Conservation (phyloP, 2,888 invertebrate species). For the Clostera curtula region DNA sequence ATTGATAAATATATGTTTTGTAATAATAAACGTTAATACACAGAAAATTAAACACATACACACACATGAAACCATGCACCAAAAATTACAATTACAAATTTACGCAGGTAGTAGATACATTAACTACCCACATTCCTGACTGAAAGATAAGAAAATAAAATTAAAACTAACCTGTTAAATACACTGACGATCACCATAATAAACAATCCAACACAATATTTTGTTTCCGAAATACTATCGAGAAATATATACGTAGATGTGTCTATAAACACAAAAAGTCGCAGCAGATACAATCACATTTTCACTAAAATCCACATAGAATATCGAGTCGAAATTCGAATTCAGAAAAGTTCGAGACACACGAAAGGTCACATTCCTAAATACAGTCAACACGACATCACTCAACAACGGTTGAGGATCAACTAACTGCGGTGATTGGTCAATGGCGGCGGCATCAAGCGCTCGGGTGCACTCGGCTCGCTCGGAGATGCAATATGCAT, state of each 20-base stretch:
- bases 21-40: too few relatives aligned
- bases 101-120: too few relatives aligned
- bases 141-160: constrained; percentile 3
- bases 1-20: too few relatives aligned
- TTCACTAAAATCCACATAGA: constrained; percentile 55
- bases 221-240: constrained; percentile 25
- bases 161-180: constrained; percentile 60
- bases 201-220: constrained; percentile 54
- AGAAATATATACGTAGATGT: constrained; percentile 21
- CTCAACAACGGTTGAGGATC: constrained; percentile 33
- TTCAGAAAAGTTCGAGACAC: constrained; percentile 29
- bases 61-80: too few relatives aligned
- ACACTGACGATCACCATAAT: constrained; percentile 72
- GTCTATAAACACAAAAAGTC: constrained; percentile 43
- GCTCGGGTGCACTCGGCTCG: constrained; percentile 19
- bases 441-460: constrained; percentile 23
- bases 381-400: constrained; percentile 31
- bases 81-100: too few relatives aligned
- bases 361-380: constrained; percentile 38
- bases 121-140: too few relatives aligned
- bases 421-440: constrained; percentile 50
- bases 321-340: constrained; percentile 36
- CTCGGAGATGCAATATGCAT: constrained; percentile 46
- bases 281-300: constrained; percentile 46
- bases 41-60: too few relatives aligned